phyloP scores from a whole-genome alignment of 2,113 vertebrate species.

The Stomatorhinus ivindoensis region DNA sequence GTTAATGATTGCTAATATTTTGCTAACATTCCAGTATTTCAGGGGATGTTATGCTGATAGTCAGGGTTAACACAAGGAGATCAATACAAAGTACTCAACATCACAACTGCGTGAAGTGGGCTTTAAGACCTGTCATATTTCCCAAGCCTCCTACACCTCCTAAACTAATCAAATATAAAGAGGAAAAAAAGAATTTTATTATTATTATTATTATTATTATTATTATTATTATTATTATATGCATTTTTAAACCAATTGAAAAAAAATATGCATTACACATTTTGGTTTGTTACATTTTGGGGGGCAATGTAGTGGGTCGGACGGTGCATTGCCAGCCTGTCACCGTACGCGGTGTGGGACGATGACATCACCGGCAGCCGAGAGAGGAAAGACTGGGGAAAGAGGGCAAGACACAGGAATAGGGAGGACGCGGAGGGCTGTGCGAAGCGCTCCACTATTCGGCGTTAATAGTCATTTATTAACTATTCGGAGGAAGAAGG shows the following conservation, averaged over 20 bases:
- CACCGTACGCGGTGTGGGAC: neutral
- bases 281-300: neutral
- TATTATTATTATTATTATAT: neutral
- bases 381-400: slow-evolving; percentile 25
- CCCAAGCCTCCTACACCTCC: neutral
- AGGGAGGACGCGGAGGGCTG: neutral
- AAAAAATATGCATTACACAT: neutral
- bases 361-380: slow-evolving; percentile 40
- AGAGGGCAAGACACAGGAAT: slow-evolving; percentile 20
- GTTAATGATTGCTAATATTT: neutral
- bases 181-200: neutral
- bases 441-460: neutral
- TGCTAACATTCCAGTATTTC: neutral
- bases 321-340: neutral
- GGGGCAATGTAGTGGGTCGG: neutral
- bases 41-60: neutral
- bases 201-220: neutral
- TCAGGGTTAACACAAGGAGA: neutral
- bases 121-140: neutral
- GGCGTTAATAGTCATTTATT: neutral
- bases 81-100: neutral
- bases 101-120: neutral
- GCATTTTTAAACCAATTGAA: neutral
- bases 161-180: neutral
- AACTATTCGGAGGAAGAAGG: neutral